These are phyloP conservation scores for Synaphobranchus kaupii DNA, from an alignment of 2,797 vertebrate genomes.

Conservation along the genomic window DNA sequence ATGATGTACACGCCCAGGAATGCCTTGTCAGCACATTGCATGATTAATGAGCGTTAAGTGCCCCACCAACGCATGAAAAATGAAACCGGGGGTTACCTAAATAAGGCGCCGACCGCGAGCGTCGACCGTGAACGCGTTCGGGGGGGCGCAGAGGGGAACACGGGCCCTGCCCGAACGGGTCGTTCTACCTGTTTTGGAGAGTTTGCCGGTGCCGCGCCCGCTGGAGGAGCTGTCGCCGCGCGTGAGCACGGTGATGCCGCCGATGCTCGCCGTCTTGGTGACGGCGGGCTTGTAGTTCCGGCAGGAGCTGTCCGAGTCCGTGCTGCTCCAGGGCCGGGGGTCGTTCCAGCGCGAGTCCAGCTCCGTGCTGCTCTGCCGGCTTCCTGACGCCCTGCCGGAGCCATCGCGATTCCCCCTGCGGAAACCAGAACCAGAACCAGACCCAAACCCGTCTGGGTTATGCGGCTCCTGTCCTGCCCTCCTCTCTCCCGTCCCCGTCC, in stretches of 20 bases:
- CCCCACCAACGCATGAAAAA: constrained; percentile 44
- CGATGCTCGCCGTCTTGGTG: constrained; percentile 79
- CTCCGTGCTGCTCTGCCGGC: constrained; percentile 92
- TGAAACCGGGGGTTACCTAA: background rate
- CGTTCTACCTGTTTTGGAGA: constrained; percentile 79
- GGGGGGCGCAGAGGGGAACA: background rate
- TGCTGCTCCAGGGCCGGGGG: constrained; percentile 94
- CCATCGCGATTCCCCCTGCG: constrained; percentile 84
- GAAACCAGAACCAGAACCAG: constrained; percentile 16
- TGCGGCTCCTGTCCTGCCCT: background rate
- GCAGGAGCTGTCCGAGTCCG: constrained; percentile 89
- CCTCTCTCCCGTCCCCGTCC: background rate
- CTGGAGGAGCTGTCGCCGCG: constrained; percentile 76
- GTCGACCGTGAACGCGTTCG: too few species aligned
- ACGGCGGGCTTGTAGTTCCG: constrained; percentile 79
- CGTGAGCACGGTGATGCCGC: constrained; percentile 77
- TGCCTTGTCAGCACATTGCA: constrained; percentile 20
- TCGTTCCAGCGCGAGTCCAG: constrained; percentile 83
- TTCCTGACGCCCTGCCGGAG: constrained; percentile 83
- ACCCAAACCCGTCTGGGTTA: background rate
- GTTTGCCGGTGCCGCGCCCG: constrained; percentile 74
- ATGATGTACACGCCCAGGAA: constrained; percentile 19
- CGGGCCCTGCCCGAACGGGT: background rate
- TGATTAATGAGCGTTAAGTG: constrained; percentile 47
- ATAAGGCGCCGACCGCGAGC: background rate